Base-by-base conservation (phyloP, 2,888 invertebrate species). In the Mechanitis messenoides region DNA sequence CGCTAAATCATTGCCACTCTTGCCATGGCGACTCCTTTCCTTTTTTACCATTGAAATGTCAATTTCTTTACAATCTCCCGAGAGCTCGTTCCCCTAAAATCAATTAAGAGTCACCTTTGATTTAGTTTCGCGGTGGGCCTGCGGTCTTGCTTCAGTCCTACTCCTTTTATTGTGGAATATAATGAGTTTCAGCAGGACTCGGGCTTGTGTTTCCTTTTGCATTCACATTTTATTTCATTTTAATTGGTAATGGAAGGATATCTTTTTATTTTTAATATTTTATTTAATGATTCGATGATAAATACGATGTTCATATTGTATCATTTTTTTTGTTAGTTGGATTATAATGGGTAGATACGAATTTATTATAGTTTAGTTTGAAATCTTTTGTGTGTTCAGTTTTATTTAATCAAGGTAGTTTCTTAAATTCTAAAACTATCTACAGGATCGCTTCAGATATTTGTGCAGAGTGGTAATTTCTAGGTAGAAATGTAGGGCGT, bases 21-120 rank as follows among this genome's bases (percentile, higher is more conserved):
- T 75, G 77, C 77, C 78, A 75, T 74, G 74, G 74, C 74, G 65
- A 69, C 70, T 72, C 71, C 69, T 81, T 81, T 80, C 78, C 80
- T 83, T 88, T 87, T 86, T 87, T 84, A 82, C 85, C 83, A 88
- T 88, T 84, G 79, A 84, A 87, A 84, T 82, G 85, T 85, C 86
- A 84, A 83, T 83, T 83, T 81, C 78, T 74, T 79, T 73, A 70
- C 66, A 71, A 61, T 67, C 68, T 68, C 70, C 69, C 72, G 68
- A 66, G 63, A 69, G 65, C 70, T 68, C 66, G 72, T 69, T 73
- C 69, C 70, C 71, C 75, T 75, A 76, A 80, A 81, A 80, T 79
- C 78, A 81, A 82, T 84, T 83, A 83, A 80, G 79, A 74, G 69
- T 70, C 70, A 68, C 66, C 67, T 72, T 74, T 72, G 68, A 66